Evolutionary conservation across 2,888 invertebrate species (phyloP).

Genomic region (Marasmarcha lunaedactyla): DNA sequence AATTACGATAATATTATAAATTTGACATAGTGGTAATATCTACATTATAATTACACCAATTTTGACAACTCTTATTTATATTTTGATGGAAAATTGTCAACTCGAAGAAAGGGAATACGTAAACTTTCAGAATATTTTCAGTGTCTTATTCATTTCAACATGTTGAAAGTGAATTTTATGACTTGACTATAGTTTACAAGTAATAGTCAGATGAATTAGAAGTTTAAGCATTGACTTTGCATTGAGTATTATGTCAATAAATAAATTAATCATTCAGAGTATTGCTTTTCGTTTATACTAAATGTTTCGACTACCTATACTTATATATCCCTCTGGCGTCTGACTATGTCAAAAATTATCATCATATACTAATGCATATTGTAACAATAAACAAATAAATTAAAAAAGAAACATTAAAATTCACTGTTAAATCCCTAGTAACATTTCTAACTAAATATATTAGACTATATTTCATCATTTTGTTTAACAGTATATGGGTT

Average conservation of each 20-base stretch:
- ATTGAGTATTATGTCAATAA: slow-evolving; percentile 55
- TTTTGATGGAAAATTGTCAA: slow-evolving; percentile 29
- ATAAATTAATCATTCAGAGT: slow-evolving; percentile 63
- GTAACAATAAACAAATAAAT: slow-evolving; percentile 29
- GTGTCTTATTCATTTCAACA: neutral
- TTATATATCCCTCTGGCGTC: slow-evolving; percentile 64
- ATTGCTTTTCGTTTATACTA: slow-evolving; percentile 68
- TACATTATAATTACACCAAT: slow-evolving; percentile 51
- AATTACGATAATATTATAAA: slow-evolving; percentile 54
- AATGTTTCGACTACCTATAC: slow-evolving; percentile 62
- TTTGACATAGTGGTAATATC: slow-evolving; percentile 64
- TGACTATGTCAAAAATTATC: slow-evolving; percentile 24
- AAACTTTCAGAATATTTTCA: slow-evolving; percentile 19
- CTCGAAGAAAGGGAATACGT: slow-evolving; percentile 33
- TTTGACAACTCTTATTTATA: slow-evolving; percentile 34
- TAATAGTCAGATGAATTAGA: too few species aligned
- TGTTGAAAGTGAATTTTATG: neutral
- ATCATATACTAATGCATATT: slow-evolving; percentile 19
- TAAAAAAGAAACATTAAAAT: slow-evolving; percentile 20
- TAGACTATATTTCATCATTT: slow-evolving; percentile 33
- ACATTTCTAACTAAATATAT: slow-evolving; percentile 39
- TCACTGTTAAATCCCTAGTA: slow-evolving; percentile 28
- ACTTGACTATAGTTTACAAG: too few species aligned
- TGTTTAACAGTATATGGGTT: slow-evolving; percentile 27
- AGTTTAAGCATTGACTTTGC: slow-evolving; percentile 28